These are phyloP conservation scores for Eublepharis macularius DNA, from an alignment of 2,113 vertebrate genomes.

Conservation along the genomic window DNA sequence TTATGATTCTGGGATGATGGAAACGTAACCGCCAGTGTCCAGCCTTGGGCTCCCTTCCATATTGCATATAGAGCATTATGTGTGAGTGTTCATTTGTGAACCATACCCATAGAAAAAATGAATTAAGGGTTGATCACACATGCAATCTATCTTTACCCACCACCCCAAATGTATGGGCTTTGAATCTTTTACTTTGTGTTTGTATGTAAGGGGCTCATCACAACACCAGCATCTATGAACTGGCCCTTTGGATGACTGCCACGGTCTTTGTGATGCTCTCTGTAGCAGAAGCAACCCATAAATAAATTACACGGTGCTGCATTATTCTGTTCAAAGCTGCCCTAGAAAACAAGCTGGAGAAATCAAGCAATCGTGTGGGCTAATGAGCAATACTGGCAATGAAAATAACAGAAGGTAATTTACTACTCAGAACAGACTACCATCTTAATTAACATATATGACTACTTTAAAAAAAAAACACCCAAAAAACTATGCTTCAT, in stretches of 20 bases:
- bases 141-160: background rate
- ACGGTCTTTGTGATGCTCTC: fast-evolving
- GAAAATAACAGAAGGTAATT: background rate
- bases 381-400: background rate
- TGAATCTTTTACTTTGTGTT: background rate
- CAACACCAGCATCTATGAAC: background rate
- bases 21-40: background rate
- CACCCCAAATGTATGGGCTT: no score
- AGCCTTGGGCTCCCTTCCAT: background rate
- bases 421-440: slow-evolving; percentile 12
- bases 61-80: background rate
- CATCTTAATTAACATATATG: slow-evolving; percentile 42
- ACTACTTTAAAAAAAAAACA: background rate
- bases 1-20: background rate
- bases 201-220: background rate
- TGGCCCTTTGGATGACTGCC: background rate
- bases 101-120: no score
- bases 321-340: background rate
- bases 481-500: slow-evolving; percentile 7
- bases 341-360: slow-evolving; percentile 1
- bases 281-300: background rate
- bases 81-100: no score
- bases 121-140: background rate
- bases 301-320: background rate
- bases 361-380: slow-evolving; percentile 17